These are phyloP conservation scores for Drosophila mercatorum DNA, from an alignment of 2,888 invertebrate genomes.

Conservation along the genomic window DNA sequence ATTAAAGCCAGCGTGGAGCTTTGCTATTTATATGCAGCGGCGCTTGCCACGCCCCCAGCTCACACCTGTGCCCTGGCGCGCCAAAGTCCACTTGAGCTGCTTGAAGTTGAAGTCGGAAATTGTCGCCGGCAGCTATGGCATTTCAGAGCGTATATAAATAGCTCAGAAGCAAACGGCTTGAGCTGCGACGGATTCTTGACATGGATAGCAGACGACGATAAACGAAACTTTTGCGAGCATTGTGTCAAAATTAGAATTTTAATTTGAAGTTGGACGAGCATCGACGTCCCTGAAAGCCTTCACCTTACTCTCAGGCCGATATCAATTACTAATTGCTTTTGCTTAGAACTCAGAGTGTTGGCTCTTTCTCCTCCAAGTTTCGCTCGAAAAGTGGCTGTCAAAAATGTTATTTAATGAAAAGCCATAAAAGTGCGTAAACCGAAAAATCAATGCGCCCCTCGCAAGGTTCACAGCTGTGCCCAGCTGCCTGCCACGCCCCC, in stretches of 20 bases:
- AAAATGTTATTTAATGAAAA: constrained; percentile 64
- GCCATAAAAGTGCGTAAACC: constrained; percentile 61
- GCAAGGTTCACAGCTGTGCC: constrained; percentile 53
- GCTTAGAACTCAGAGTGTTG: neutral
- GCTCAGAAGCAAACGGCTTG: constrained; percentile 10
- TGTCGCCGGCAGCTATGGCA: constrained; percentile 20
- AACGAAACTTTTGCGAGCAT: neutral
- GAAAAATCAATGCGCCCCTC: constrained; percentile 63
- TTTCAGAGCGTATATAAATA: constrained; percentile 16
- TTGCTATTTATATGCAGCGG: constrained; percentile 16
- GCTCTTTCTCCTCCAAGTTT: neutral
- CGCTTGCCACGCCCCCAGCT: neutral
- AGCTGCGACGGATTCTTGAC: neutral
- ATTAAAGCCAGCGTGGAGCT: neutral
- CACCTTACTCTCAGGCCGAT: too few relatives aligned
- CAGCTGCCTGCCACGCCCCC: constrained; percentile 26
- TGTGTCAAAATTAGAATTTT: neutral
- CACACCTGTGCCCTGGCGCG: neutral
- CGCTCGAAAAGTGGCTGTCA: constrained; percentile 54
- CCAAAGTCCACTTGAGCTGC: constrained; percentile 17
- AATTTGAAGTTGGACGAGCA: neutral
- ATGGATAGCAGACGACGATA: constrained; percentile 7
- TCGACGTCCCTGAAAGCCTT: neutral
- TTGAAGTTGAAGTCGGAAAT: constrained; percentile 21
- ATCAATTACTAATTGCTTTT: neutral